Conservation (phyloP, 1,140 invertebrate genomes). For the Geopemphigus sp. region DNA sequence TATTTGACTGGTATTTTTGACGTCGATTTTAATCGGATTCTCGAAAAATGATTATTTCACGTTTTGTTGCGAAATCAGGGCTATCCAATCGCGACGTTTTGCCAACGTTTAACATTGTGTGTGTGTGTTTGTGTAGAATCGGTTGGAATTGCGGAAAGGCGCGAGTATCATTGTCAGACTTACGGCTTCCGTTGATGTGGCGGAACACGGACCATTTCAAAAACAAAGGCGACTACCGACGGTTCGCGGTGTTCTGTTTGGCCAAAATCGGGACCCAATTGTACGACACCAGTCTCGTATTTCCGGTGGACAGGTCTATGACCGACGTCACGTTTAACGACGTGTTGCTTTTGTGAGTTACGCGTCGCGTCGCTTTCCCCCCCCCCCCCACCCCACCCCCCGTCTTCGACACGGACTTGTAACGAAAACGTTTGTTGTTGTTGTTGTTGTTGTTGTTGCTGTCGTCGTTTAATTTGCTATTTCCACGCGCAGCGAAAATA, state of each 20-base stretch:
- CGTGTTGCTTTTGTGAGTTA: constrained; percentile 67
- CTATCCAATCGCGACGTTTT: too few relatives aligned
- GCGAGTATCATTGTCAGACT: constrained; percentile 62
- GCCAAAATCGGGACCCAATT: constrained; percentile 68
- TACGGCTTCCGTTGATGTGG: constrained; percentile 72
- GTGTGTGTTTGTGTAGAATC: constrained; percentile 33
- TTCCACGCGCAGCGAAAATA: constrained; percentile 64
- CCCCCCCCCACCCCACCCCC: too few relatives aligned
- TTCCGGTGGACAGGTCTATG: constrained; percentile 66
- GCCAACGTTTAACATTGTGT: too few relatives aligned
- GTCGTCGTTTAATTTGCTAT: too few relatives aligned
- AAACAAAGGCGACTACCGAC: constrained; percentile 69
- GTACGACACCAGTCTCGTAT: constrained; percentile 67
- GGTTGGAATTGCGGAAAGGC: constrained; percentile 54
- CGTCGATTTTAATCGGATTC: too few relatives aligned
- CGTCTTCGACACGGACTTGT: too few relatives aligned
- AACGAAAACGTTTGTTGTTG: not conserved
- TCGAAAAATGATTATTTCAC: too few relatives aligned
- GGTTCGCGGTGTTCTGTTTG: constrained; percentile 72
- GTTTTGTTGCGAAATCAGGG: too few relatives aligned
- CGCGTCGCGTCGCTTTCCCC: not conserved
- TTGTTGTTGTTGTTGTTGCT: constrained; percentile 53
- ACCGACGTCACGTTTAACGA: constrained; percentile 73
- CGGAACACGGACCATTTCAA: constrained; percentile 72
- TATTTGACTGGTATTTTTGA: too few relatives aligned